Evolutionary conservation across 2,888 invertebrate species (phyloP), one percentile per base, ranked within the genome.

Genomic region (Xanthorhoe spadicearia): DNA sequence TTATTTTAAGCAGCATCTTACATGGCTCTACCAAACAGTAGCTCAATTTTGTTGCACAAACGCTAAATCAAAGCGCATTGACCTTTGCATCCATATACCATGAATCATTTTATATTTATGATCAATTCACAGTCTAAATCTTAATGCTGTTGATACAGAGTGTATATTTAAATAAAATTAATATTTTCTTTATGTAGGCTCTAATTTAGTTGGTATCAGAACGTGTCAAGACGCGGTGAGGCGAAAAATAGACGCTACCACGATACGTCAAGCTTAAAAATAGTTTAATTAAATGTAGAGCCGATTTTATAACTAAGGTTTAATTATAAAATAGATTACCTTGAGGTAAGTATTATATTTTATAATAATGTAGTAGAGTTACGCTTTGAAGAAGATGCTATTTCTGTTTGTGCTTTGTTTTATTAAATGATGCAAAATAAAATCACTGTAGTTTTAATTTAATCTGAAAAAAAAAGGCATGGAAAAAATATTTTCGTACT

Each of bases 231-330:
- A 78, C 23, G 73, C 85, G 76, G 66, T 81, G 79, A 73, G 73
- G 82, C 84, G 82, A 75, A 74, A 80, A 82, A 84, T 84, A 74
- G 76, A 82, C 75, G 87, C 87, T 87, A 72, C 87, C 81, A 84
- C 64, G 83, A 86, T 87, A 86, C 84, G 84, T 85, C 73, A 64
- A 52, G 70, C 69, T 65, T 63, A 65, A 70, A 71, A 71, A 61
- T 61, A 63, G 51, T 63, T 61, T 61, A 65, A 69, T 64, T 66
- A 61, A 58, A 68, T 48, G 61, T 46, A 49, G 52, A 54, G 57
- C 51, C 17, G 50, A 51, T 50, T 10, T 38, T 10, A 51, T 19
- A 23, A 50, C 10, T 8, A 18, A 50, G 51, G 13, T 48, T 48
- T 48, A 48, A 48, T 48, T 48, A 48, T 48, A 48, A 48, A 23